Conservation (phyloP, 2,888 invertebrate species). For the Acleris literana region DNA sequence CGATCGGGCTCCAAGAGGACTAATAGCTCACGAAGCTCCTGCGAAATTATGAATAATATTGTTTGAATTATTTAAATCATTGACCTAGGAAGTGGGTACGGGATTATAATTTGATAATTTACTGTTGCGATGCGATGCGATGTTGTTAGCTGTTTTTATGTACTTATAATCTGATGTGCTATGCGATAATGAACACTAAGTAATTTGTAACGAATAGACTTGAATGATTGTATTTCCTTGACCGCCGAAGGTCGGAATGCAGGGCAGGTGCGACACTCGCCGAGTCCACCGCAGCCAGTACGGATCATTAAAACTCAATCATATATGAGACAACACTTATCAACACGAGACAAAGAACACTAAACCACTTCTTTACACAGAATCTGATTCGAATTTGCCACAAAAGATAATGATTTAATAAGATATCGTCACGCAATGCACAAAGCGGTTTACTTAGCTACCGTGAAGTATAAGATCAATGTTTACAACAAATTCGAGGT, state of each 20-base stretch:
- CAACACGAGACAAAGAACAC: constrained; percentile 26
- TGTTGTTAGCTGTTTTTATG: constrained; percentile 47
- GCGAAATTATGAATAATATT: constrained; percentile 65
- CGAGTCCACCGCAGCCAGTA: constrained; percentile 51
- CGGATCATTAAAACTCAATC: constrained; percentile 56
- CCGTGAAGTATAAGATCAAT: constrained; percentile 47
- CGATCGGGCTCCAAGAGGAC: constrained; percentile 40
- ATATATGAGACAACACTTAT: constrained; percentile 42
- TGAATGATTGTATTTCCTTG: constrained; percentile 77
- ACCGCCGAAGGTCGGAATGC: constrained; percentile 74
- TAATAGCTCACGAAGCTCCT: constrained; percentile 52
- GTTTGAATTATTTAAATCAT: constrained; percentile 34
- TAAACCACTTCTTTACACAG: constrained; percentile 1
- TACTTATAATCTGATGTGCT: constrained; percentile 49
- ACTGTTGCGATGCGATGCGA: constrained; percentile 62
- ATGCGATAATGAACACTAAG: constrained; percentile 64
- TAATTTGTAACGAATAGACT: constrained; percentile 62
- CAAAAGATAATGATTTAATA: constrained; percentile 43
- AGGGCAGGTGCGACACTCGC: constrained; percentile 67
- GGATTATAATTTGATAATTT: constrained; percentile 34
- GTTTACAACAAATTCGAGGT: constrained; percentile 63
- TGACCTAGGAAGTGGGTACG: constrained; percentile 7
- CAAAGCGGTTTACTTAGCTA: constrained; percentile 45
- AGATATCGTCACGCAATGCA: constrained; percentile 60
- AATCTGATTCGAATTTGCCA: constrained; percentile 16